Conservation (phyloP, 2,797 vertebrate genomes). For the Macrochelys suwanniensis region DNA sequence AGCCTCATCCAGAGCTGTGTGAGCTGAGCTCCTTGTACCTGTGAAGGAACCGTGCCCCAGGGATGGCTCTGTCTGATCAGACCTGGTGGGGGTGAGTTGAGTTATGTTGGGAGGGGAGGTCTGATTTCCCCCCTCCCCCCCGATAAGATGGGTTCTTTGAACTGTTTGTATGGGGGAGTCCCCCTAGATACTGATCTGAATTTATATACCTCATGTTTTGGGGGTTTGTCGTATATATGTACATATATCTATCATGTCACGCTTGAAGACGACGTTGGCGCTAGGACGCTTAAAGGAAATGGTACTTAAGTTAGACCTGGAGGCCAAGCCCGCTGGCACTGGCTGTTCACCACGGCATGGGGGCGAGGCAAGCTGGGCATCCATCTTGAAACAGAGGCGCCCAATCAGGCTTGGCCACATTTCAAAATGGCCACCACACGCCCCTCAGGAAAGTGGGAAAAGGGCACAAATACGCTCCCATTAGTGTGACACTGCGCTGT, state of each 20-base stretch:
- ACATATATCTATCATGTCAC: constrained; percentile 58
- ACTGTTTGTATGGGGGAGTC: constrained; percentile 72
- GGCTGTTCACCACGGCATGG: neutral
- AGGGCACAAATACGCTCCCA: neutral
- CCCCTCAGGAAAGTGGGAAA: neutral
- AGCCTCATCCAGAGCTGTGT: neutral
- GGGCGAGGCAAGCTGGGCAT: neutral
- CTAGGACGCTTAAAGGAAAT: neutral
- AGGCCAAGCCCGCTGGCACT: neutral
- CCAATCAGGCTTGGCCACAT: neutral
- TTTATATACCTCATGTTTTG: constrained; percentile 82
- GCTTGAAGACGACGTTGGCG: constrained; percentile 28
- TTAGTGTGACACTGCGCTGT: neutral
- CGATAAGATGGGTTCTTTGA: constrained; percentile 73
- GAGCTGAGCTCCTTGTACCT: neutral
- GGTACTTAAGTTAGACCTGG: constrained; percentile 30
- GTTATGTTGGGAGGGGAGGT: neutral
- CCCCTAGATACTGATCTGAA: constrained; percentile 62
- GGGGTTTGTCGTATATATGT: constrained; percentile 73
- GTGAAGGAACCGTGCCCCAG: neutral
- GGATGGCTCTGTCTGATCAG: neutral
- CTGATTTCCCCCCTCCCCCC: neutral
- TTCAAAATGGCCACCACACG: neutral
- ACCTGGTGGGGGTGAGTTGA: neutral
- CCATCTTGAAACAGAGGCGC: neutral